Conservation (phyloP, 2,113 vertebrate species). For the Scomber japonicus region DNA sequence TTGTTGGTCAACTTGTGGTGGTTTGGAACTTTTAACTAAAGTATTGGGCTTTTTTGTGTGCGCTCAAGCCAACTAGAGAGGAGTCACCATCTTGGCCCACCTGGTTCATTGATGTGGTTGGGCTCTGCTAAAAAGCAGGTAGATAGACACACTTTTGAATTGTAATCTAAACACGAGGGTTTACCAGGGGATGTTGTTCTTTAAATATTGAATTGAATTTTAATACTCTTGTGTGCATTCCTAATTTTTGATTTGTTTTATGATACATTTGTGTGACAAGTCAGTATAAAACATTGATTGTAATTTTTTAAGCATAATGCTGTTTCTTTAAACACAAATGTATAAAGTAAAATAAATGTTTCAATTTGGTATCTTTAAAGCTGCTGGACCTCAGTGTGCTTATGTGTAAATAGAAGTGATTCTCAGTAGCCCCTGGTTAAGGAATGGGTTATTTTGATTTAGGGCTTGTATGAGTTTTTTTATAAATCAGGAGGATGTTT, state of each 20-base stretch:
- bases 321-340: slow-evolving; percentile 76
- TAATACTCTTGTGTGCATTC: slow-evolving; percentile 79
- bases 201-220: slow-evolving; percentile 70
- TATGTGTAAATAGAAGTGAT: background rate
- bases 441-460: background rate
- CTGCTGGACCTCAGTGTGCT: background rate
- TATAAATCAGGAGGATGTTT: background rate
- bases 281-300: slow-evolving; percentile 79
- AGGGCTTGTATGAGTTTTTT: background rate
- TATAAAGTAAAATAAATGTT: slow-evolving; percentile 80
- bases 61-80: slow-evolving; percentile 65
- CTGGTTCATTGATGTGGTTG: slow-evolving; percentile 18
- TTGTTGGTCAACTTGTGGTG: slow-evolving; percentile 79
- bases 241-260: slow-evolving; percentile 72
- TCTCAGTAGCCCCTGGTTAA: background rate
- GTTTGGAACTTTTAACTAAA: slow-evolving; percentile 78
- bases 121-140: slow-evolving; percentile 48
- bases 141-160: slow-evolving; percentile 60
- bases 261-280: slow-evolving; percentile 74
- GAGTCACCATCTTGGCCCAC: slow-evolving; percentile 55
- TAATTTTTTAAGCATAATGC: slow-evolving; percentile 76
- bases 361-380: slow-evolving; percentile 71
- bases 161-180: slow-evolving; percentile 61
- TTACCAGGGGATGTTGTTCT: slow-evolving; percentile 61
- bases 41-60: slow-evolving; percentile 75